Conservation (phyloP, 64 coral and sea anemone genomes). For the Stichodactyla helianthus region DNA sequence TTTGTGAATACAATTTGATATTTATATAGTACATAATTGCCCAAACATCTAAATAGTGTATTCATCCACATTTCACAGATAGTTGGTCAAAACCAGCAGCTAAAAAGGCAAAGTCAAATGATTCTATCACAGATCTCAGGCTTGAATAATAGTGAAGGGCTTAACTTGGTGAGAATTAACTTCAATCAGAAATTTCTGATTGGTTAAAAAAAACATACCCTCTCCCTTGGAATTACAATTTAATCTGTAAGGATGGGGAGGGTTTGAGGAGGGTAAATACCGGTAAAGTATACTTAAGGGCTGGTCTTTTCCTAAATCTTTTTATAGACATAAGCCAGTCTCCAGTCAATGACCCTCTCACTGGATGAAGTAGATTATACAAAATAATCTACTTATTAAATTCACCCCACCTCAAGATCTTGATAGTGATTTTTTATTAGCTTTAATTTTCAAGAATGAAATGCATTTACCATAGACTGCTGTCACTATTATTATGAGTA, state of each 20-base stretch:
- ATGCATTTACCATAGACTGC: neutral
- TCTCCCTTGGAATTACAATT: neutral
- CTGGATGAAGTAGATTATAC: neutral
- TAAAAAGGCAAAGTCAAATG: conserved; percentile 92
- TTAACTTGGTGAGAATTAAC: conserved; percentile 16
- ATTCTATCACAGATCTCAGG: conserved; percentile 42
- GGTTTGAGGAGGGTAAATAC: neutral
- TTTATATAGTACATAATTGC: too few species aligned
- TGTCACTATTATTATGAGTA: too few species aligned
- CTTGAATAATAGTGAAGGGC: neutral
- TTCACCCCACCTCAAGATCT: neutral
- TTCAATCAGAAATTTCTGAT: neutral
- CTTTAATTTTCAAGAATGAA: neutral
- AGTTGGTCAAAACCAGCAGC: conserved; percentile 70
- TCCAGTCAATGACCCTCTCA: neutral
- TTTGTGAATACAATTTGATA: too few species aligned
- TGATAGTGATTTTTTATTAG: neutral
- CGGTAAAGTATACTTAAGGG: neutral
- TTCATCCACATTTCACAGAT: neutral
- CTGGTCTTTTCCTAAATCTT: neutral
- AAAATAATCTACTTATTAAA: neutral
- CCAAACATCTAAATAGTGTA: too few species aligned
- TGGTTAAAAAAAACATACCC: too few species aligned
- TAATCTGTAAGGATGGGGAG: too few species aligned
- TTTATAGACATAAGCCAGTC: neutral